Evolutionary conservation across 2,888 invertebrate species (phyloP), one percentile per base, ranked within the genome.

Genomic region (Boloria euphrosyne): DNA sequence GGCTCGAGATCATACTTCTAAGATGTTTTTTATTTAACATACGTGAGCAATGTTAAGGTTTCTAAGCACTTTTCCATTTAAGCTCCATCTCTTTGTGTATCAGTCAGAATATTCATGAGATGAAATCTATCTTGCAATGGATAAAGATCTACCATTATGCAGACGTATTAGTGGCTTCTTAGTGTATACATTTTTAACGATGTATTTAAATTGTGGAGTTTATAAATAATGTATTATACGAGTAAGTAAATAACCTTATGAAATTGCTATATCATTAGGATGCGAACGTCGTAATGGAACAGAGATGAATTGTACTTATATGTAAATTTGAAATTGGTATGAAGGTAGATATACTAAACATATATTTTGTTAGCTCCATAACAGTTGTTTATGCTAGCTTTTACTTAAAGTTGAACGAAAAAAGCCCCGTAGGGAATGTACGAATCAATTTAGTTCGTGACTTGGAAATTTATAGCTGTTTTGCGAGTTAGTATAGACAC

Each of bases 401-500:
- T 63, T 14, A 49, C 63, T 18, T 13, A 38, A 60, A 49, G 17
- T 44, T 5, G 16, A 16, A 49, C 46, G 46, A 31, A 38, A 59
- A 59, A 59, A 17, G 49, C 4, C 51, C 43, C 50, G 49, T 38
- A 60, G 38, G 13, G 18, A 51, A 14, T 51, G 43, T 51, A 51
- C 51, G 43, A 61, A 61, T 61, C 60, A 61, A 51, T 59, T 43
- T 50, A 51, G 22, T 51, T 61, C 51, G 60, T 61, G 60, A 61
- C 60, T 43, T 4, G 43, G 43, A 43, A 51, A 18, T 50, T 51
- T 22, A 61, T 51, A 51, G 51, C 43, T 7, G 18, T 22, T 51
- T 61, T 22, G 22, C 43, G 6, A 51, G 50, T 43, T 43, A n/a
- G n/a, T 18, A 50, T 51, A 61, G 51, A 51, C 2, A 61, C 18